Percentiles rank a stretch among this genome's conserved stretches.
Conservation (phyloP, 1,140 invertebrate species). For the Calephelis nemesis region DNA sequence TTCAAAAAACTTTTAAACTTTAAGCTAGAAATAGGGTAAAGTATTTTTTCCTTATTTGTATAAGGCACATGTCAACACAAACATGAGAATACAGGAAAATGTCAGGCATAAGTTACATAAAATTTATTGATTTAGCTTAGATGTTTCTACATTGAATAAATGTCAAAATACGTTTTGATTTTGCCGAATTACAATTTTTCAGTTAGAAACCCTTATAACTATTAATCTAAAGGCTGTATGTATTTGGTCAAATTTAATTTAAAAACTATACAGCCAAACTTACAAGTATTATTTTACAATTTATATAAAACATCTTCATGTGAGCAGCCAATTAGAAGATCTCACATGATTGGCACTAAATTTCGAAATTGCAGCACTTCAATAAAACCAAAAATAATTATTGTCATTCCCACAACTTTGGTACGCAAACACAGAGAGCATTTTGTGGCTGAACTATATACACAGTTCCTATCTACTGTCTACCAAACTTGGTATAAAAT, state of each 20-base stretch:
- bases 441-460: constrained; percentile 27
- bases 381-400: constrained; percentile 43
- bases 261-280: constrained; percentile 14
- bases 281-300: constrained; percentile 13
- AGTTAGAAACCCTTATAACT: too few species aligned
- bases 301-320: constrained; percentile 7
- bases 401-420: constrained; percentile 69
- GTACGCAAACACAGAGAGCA: constrained; percentile 29
- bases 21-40: too few species aligned
- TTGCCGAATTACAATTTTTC: too few species aligned
- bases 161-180: neutral
- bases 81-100: too few species aligned
- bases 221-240: too few species aligned
- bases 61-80: too few species aligned
- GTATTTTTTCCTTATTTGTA: too few species aligned
- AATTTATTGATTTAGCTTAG: neutral
- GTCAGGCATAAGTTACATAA: neutral
- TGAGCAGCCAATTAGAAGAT: constrained; percentile 22
- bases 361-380: constrained; percentile 35
- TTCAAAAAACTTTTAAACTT: neutral
- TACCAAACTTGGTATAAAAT: neutral
- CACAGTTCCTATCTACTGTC: constrained; percentile 7
- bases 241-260: too few species aligned
- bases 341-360: constrained; percentile 35
- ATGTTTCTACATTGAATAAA: neutral